Evolutionary conservation across 1,140 invertebrate genomes (phyloP).

Genomic region (Brachionus sp.): DNA sequence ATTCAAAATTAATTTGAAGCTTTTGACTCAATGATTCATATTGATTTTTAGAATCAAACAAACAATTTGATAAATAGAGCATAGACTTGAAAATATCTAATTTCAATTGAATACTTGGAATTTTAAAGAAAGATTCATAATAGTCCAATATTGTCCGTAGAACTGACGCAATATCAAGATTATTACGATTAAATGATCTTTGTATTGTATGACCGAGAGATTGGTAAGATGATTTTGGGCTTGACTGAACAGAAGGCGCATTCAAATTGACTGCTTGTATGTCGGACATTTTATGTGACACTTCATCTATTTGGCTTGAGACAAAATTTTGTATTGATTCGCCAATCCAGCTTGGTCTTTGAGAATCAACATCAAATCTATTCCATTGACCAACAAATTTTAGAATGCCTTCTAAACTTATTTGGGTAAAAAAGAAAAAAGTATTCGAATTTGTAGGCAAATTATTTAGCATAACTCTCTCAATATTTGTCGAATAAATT

Average conservation of each 20-base stretch:
- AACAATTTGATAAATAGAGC: conserved; percentile 35
- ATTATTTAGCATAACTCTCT: conserved; percentile 26
- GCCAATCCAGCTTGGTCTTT: neutral
- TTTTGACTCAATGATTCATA: conserved; percentile 21
- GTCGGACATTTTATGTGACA: neutral
- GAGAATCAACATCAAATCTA: neutral
- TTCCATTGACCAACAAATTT: conserved; percentile 44
- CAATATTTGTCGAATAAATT: conserved; percentile 31
- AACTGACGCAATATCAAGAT: neutral
- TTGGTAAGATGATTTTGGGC: neutral
- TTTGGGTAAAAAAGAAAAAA: conserved; percentile 34
- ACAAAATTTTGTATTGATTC: conserved; percentile 35
- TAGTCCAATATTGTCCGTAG: neutral
- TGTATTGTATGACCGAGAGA: neutral
- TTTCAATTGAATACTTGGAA: conserved; percentile 21
- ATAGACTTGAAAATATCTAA: conserved; percentile 36
- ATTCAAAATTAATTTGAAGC: conserved; percentile 15
- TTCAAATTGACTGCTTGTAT: neutral
- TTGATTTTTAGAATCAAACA: conserved; percentile 38
- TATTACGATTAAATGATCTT: conserved; percentile 41
- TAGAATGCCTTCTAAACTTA: conserved; percentile 23
- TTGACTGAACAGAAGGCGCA: neutral
- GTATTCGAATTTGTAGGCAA: conserved; percentile 22
- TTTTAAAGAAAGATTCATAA: conserved; percentile 38
- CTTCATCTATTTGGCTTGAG: neutral